Evolutionary conservation across 2,888 invertebrate genomes (phyloP).

Genomic region (Pseudococcus jackbeardsleyi): DNA sequence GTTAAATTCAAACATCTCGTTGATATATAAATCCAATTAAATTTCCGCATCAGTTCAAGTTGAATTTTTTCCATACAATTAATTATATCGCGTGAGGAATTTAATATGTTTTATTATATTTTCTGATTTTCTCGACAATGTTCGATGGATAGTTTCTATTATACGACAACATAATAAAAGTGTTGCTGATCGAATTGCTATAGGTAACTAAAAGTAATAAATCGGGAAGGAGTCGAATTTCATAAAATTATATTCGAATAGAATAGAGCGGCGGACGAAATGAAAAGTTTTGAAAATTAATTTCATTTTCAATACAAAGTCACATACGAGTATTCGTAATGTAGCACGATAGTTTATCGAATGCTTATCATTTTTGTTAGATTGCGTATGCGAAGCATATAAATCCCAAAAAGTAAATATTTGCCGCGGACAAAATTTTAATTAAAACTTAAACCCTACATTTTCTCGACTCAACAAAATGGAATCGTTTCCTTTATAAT

Average conservation of each 20-base stretch:
- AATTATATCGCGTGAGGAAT: not conserved
- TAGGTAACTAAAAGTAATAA: not conserved
- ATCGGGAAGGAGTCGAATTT: not conserved
- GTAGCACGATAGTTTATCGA: not conserved
- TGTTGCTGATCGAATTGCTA: not conserved
- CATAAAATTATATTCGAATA: not conserved
- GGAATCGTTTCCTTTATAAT: constrained; percentile 31
- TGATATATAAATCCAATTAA: not conserved
- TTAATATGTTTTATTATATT: not conserved
- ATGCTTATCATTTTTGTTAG: constrained; percentile 36
- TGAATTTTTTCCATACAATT: not conserved
- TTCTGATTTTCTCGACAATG: not conserved
- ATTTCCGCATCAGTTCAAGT: not conserved
- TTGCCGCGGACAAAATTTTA: constrained; percentile 49
- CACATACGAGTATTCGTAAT: not conserved
- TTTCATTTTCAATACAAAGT: not conserved
- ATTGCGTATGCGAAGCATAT: constrained; percentile 33
- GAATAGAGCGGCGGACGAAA: not conserved
- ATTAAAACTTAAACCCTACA: constrained; percentile 60
- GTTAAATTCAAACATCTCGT: not conserved
- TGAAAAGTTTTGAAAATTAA: not conserved
- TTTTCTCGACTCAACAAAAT: constrained; percentile 27
- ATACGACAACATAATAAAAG: not conserved
- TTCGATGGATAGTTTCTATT: not conserved
- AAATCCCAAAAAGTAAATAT: constrained; percentile 57